Evolutionary conservation across 2,797 vertebrate genomes (phyloP).

Genomic region (Choloepus didactylus): DNA sequence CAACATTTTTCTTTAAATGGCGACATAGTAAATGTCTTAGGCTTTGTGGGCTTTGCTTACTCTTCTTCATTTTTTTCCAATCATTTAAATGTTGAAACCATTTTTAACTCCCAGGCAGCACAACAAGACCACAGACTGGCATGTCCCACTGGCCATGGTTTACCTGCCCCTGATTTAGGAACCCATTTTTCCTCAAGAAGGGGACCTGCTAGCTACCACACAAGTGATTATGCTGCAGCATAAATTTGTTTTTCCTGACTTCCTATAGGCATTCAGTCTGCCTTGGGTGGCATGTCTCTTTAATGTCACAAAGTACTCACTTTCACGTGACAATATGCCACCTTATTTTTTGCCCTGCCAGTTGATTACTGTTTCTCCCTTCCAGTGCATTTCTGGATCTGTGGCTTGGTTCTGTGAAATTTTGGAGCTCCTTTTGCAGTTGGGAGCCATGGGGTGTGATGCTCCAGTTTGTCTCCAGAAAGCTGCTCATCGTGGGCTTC

Average conservation of each 20-base stretch:
- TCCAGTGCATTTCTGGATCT: background rate
- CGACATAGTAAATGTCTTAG: background rate
- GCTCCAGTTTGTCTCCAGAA: background rate
- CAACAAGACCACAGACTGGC: background rate
- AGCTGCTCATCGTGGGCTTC: background rate
- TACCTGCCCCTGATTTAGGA: background rate
- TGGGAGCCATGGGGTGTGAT: background rate
- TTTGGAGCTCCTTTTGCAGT: background rate
- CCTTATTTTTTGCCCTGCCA: background rate
- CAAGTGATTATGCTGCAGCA: background rate
- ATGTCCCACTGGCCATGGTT: background rate
- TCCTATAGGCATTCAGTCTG: background rate
- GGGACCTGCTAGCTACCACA: background rate
- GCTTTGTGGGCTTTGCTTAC: background rate
- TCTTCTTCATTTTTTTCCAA: background rate
- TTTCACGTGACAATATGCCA: background rate
- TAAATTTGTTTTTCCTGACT: background rate
- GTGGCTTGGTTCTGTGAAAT: background rate
- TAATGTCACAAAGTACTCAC: background rate
- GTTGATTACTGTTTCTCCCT: background rate
- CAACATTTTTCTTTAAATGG: background rate
- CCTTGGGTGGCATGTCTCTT: background rate
- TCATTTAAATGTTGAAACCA: constrained; percentile 13
- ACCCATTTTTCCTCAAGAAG: background rate
- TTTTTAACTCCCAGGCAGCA: background rate